phyloP scores from a whole-genome alignment of 1,140 invertebrate species.

The Antheraea mylitta region DNA sequence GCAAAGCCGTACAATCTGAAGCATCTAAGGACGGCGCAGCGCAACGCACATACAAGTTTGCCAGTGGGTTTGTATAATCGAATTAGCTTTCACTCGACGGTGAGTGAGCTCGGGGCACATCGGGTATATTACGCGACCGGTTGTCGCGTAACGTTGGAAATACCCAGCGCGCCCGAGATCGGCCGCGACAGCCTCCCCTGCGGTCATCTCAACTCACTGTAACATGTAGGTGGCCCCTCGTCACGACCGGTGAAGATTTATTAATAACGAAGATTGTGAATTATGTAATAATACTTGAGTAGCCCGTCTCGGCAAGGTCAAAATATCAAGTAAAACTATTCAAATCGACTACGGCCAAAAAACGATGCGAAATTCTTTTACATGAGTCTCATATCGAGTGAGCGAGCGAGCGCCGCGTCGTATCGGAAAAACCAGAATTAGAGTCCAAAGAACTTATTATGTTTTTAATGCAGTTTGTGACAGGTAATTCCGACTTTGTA shows the following conservation, averaged over 20 bases:
- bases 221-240: background rate
- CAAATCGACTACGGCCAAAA: constrained; percentile 30
- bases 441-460: constrained; percentile 26
- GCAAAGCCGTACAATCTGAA: background rate
- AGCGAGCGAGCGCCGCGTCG: background rate
- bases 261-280: constrained; percentile 1
- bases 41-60: background rate
- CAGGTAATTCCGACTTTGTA: constrained; percentile 30
- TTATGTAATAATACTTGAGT: constrained; percentile 8
- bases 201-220: background rate
- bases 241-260: background rate
- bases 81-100: constrained; percentile 37
- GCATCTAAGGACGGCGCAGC: background rate
- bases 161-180: constrained; percentile 26
- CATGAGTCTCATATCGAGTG: background rate
- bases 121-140: constrained; percentile 22
- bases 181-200: background rate
- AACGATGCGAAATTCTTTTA: constrained; percentile 19
- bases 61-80: too few relatives aligned
- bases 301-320: constrained; percentile 20
- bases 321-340: constrained; percentile 46
- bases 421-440: constrained; percentile 43
- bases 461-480: constrained; percentile 40
- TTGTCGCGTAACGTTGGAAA: constrained; percentile 26
- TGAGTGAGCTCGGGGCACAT: constrained; percentile 13